phyloP scores from a whole-genome alignment of 2,113 vertebrate species.

The Sitta europaea region DNA sequence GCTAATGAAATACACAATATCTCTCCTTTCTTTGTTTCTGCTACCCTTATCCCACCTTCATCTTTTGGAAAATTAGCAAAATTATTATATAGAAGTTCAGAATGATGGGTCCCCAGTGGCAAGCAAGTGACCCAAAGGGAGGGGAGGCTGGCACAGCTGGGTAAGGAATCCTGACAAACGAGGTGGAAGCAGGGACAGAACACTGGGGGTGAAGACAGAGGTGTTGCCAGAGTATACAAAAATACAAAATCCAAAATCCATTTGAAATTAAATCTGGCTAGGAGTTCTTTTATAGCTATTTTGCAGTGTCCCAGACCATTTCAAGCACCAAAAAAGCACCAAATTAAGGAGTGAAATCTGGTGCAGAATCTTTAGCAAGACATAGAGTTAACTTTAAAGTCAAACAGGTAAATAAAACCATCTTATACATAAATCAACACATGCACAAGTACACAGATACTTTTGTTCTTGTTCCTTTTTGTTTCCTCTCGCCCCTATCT shows the following conservation, averaged over 20 bases:
- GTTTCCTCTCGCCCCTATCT: background rate
- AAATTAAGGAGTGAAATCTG: background rate
- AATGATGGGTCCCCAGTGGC: background rate
- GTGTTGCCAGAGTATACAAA: background rate
- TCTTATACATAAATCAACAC: accelerated
- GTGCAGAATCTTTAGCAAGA: background rate
- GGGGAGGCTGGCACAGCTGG: background rate
- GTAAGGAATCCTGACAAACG: background rate
- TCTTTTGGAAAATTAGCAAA: background rate
- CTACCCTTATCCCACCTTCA: background rate
- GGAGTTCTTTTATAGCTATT: background rate
- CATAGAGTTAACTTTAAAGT: background rate
- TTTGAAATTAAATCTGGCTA: background rate
- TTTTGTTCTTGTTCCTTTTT: background rate
- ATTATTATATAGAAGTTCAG: background rate
- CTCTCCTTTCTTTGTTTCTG: background rate
- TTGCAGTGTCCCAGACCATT: accelerated
- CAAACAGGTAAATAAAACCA: background rate
- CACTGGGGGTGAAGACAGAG: background rate
- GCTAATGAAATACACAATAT: background rate
- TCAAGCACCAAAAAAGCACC: background rate
- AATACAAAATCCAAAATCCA: background rate
- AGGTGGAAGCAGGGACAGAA: background rate
- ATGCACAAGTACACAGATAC: background rate
- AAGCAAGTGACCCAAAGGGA: background rate